Evolutionary conservation across 2,888 invertebrate species (phyloP).

Genomic region (Timandra comae): DNA sequence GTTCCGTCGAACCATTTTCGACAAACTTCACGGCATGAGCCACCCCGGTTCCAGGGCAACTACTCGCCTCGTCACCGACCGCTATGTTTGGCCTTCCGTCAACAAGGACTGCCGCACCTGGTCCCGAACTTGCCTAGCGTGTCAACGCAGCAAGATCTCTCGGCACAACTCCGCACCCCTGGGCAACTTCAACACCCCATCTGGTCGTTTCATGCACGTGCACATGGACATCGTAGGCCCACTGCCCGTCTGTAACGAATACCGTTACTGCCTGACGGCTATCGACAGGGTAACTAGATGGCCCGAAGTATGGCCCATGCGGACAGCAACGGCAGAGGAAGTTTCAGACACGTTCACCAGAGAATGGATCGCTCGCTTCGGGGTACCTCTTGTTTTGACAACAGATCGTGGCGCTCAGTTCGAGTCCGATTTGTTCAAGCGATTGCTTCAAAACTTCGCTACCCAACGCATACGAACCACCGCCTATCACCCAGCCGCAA

Average conservation of each 20-base stretch:
- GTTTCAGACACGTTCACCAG: slow-evolving; percentile 1
- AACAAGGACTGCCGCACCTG: slow-evolving; percentile 21
- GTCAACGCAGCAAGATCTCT: slow-evolving; percentile 22
- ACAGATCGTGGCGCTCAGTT: slow-evolving; percentile 5
- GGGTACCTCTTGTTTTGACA: no score
- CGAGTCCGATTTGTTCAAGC: slow-evolving; percentile 10
- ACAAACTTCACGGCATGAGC: slow-evolving; percentile 4
- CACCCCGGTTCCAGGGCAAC: slow-evolving; percentile 6
- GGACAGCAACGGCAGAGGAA: slow-evolving; percentile 35
- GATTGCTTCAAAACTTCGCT: slow-evolving; percentile 11
- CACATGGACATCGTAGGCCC: slow-evolving; percentile 33
- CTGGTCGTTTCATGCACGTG: slow-evolving; percentile 2
- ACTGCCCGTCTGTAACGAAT: neutral
- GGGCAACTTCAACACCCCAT: neutral
- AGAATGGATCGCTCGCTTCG: slow-evolving; percentile 7
- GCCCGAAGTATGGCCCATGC: slow-evolving; percentile 38
- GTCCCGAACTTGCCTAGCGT: slow-evolving; percentile 27
- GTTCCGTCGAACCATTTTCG: slow-evolving; percentile 5
- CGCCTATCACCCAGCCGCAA: slow-evolving; percentile 25
- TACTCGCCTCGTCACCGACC: slow-evolving; percentile 2
- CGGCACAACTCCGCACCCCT: slow-evolving; percentile 5
- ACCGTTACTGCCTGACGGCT: neutral
- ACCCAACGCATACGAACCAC: slow-evolving; percentile 21
- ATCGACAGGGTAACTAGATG: slow-evolving; percentile 29
- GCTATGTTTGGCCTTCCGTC: slow-evolving; percentile 5